phyloP scores from a whole-genome alignment of 2,888 invertebrate species.

The Pimpla rufipes region DNA sequence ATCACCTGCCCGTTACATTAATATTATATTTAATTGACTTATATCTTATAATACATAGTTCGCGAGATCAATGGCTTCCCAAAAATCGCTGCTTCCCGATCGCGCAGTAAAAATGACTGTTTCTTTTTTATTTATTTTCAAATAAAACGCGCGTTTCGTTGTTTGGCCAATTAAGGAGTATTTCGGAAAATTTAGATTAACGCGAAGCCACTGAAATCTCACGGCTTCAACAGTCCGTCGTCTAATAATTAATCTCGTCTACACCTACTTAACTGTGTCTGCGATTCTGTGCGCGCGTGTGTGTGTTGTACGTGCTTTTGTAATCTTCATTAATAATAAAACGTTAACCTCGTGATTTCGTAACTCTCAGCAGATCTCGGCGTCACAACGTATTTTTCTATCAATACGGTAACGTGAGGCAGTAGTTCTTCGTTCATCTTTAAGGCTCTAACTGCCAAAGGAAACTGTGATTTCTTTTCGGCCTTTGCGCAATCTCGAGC shows the following conservation, averaged over 20 bases:
- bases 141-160: slow-evolving; percentile 49
- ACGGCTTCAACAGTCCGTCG: slow-evolving; percentile 69
- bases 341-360: slow-evolving; percentile 51
- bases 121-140: slow-evolving; percentile 21
- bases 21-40: slow-evolving; percentile 73
- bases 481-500: neutral
- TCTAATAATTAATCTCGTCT: slow-evolving; percentile 69
- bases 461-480: slow-evolving; percentile 34
- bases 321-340: slow-evolving; percentile 42
- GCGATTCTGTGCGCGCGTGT: slow-evolving; percentile 48
- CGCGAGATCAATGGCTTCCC: slow-evolving; percentile 58
- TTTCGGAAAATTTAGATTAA: slow-evolving; percentile 41
- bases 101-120: slow-evolving; percentile 32
- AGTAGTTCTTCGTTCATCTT: slow-evolving; percentile 64
- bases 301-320: slow-evolving; percentile 30
- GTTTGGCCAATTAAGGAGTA: slow-evolving; percentile 43
- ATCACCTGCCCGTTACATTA: slow-evolving; percentile 43
- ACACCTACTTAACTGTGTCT: slow-evolving; percentile 74
- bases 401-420: slow-evolving; percentile 62
- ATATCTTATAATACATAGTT: slow-evolving; percentile 69
- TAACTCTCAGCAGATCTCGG: slow-evolving; percentile 56
- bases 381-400: slow-evolving; percentile 35
- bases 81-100: slow-evolving; percentile 43
- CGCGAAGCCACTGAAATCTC: slow-evolving; percentile 55
- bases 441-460: slow-evolving; percentile 59